Evolutionary conservation across 2,888 invertebrate species (phyloP), one percentile per base, ranked within the genome.

Genomic region (Bimastos eiseni): DNA sequence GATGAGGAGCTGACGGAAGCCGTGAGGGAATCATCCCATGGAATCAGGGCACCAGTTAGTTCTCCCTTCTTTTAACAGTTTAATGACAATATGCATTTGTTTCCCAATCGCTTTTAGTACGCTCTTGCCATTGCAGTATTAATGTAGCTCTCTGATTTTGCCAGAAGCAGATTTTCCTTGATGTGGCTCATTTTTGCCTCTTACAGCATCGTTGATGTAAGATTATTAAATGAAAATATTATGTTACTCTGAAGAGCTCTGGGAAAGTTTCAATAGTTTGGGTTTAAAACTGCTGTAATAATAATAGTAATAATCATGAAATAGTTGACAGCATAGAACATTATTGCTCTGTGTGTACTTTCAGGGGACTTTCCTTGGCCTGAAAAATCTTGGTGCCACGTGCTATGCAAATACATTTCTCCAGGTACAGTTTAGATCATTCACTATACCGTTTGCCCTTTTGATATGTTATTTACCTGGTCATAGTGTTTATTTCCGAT

Each of bases 351-450:
- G 30, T 70, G 0, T 70, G 30, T n/a, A 70, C 70, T 70, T 92
- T 37, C 92, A 95, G 93, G 94, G 93, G 55, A 92, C 93, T 44
- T 96, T 96, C 94, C 96, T 96, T 36, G 96, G 96, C 3, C 94
- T 96, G 91, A 96, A 96, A 94, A 96, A 96, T 94, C 95, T 96
- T 70, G 96, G 96, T 90, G 96, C 96, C 30, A 96, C 96, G 1
- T 96, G 96, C 93, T 96, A 96, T 93, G 96, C 96, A 13, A 96
- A 96, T 94, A 96, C 96, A 92, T 95, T 96, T 90, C 95, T 96
- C 8, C 95, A 94, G 93, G 94, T 94, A 90, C 89, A 84, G 55
- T 90, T 1, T 24, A 49, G 24, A 21, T 49, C 34, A 34, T 91
- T 91, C 36, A 70, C 38, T 2, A 89, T 33, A 36, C n/a, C n/a